Evolutionary conservation across 2,888 invertebrate species (phyloP), one percentile per base, ranked within the genome.

Genomic region (Seira ritae): DNA sequence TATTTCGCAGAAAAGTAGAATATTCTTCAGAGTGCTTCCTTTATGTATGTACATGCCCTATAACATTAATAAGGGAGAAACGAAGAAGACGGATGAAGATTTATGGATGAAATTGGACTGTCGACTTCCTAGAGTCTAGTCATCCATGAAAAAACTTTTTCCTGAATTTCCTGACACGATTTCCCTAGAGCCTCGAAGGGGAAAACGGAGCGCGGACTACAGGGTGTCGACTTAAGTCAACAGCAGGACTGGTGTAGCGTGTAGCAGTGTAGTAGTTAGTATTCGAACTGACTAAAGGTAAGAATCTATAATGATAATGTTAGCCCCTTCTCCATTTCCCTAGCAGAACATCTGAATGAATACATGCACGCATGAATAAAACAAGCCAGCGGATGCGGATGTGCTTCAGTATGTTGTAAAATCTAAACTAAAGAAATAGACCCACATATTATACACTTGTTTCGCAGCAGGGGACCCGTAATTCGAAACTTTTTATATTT

Each of bases 71-170:
- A 67, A 65, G 22, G 46, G 73, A 37, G 31, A 73, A 80, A 60
- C 70, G 78, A 79, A 73, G 15, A 81, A 75, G 80, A 81, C 80
- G 80, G 74, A 81, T 75, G 75, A 81, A 81, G 80, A 81, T 81
- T 81, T 81, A 81, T 81, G 75, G 80, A 81, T 81, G 80, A 81
- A 81, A 81, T 81, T 81, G 80, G 80, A 81, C 80, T 81, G 80
- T 80, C 80, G 74, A 75, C 75, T 81, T 81, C 75, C 80, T 68
- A 74, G 46, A 66, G 70, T 75, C 75, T 81, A 81, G 80, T 81
- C 80, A 81, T 75, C 80, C 80, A 75, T 81, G 75, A 81, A 81
- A 80, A 81, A 81, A 81, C 75, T 81, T 81, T 31, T 81, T 74
- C 80, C 80, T 73, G 79, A 80, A 60, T 68, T 72, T 79, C 68